Conservation (phyloP, 2,797 vertebrate species). For the Enteromius fasciolatus region DNA sequence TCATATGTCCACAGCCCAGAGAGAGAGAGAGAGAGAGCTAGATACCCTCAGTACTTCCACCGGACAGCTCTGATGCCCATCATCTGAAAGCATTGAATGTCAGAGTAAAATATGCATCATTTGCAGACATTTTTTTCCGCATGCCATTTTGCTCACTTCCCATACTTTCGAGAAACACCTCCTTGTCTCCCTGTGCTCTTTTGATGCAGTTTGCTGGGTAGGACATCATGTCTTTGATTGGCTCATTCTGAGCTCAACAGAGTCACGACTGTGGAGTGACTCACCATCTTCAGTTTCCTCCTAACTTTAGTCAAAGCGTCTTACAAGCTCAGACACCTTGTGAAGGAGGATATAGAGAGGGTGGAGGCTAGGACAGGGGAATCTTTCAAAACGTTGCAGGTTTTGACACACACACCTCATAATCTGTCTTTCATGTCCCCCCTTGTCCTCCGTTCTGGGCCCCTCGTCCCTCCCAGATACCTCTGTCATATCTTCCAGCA, state of each 20-base stretch:
- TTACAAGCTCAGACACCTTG: conserved; percentile 68
- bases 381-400: conserved; percentile 65
- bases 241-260: conserved; percentile 46
- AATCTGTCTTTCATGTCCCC: conserved; percentile 18
- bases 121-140: conserved; percentile 45
- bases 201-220: conserved; percentile 47
- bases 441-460: background rate
- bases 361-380: conserved; percentile 61
- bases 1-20: conserved; percentile 72
- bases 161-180: conserved; percentile 39
- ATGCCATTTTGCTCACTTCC: conserved; percentile 57
- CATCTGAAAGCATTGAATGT: conserved; percentile 55
- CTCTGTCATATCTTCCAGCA: conserved; percentile 66
- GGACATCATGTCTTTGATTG: conserved; percentile 53
- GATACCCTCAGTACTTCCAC: conserved; percentile 36
- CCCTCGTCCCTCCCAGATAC: conserved; percentile 10
- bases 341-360: conserved; percentile 50
- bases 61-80: conserved; percentile 41
- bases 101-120: conserved; percentile 60
- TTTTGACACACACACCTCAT: conserved; percentile 67
- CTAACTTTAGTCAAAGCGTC: conserved; percentile 54
- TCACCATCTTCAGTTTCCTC: conserved; percentile 46
- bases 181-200: conserved; percentile 55
- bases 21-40: conserved; percentile 58
- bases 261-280: conserved; percentile 41